Conservation (phyloP, 2,888 invertebrate genomes). For the Ferdinandea cuprea region DNA sequence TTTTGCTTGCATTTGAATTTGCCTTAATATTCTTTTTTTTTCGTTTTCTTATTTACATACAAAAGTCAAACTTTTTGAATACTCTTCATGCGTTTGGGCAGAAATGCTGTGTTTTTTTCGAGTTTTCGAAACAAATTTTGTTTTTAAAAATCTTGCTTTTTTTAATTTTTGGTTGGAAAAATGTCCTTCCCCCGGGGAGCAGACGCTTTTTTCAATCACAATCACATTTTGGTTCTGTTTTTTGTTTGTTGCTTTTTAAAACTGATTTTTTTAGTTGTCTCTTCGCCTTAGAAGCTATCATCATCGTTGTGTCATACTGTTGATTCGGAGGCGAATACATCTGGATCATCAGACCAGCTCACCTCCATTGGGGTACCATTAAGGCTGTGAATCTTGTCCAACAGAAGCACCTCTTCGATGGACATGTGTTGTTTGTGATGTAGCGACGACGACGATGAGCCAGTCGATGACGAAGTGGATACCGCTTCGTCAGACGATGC, state of each 20-base stretch:
- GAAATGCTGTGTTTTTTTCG: conserved; percentile 55
- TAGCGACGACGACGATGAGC: conserved; percentile 80
- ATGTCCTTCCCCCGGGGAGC: conserved; percentile 70
- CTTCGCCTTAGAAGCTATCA: conserved; percentile 82
- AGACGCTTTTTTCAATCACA: conserved; percentile 73
- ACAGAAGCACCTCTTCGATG: conserved; percentile 80
- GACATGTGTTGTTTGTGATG: conserved; percentile 79
- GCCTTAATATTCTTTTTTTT: conserved; percentile 31
- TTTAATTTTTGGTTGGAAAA: conserved; percentile 61
- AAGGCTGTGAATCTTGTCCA: conserved; percentile 80
- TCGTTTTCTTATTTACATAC: conserved; percentile 66
- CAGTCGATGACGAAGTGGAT: conserved; percentile 83
- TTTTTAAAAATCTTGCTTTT: conserved; percentile 14
- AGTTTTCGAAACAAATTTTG: conserved; percentile 60
- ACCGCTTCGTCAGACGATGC: conserved; percentile 83
- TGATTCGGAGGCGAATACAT: conserved; percentile 78
- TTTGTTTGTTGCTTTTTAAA: conserved; percentile 60
- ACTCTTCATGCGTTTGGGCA: conserved; percentile 51
- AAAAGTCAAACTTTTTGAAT: conserved; percentile 70
- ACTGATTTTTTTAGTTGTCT: conserved; percentile 54
- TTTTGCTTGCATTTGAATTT: conserved; percentile 35
- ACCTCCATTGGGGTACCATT: conserved; percentile 84
- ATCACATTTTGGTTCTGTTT: conserved; percentile 75
- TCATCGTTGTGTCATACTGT: conserved; percentile 82
- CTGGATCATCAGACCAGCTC: conserved; percentile 83